phyloP scores from a whole-genome alignment of 2,113 vertebrate species.

The Strix uralensis region DNA sequence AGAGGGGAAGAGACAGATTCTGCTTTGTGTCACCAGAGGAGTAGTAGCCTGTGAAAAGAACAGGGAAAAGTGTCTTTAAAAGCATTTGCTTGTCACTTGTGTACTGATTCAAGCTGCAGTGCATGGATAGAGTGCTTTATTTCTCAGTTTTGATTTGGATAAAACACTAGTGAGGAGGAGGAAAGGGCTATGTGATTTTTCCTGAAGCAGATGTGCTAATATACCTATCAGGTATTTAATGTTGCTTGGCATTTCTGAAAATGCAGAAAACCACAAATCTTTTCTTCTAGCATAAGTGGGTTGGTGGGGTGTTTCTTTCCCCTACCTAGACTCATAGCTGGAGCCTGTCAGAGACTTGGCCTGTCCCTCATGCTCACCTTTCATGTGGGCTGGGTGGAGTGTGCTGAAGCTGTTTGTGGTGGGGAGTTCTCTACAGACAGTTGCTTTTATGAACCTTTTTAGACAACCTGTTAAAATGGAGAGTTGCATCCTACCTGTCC shows the following conservation, averaged over 20 bases:
- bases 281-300: neutral
- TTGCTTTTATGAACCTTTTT: neutral
- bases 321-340: neutral
- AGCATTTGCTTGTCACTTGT: neutral
- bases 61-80: neutral
- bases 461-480: neutral
- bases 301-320: neutral
- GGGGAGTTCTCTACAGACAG: neutral
- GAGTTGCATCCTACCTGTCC: neutral
- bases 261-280: neutral
- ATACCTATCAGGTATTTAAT: neutral
- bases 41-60: neutral
- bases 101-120: neutral
- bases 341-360: neutral
- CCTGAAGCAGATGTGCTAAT: neutral
- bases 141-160: neutral
- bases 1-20: neutral
- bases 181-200: neutral
- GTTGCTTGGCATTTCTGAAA: neutral
- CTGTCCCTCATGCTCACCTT: neutral
- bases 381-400: neutral
- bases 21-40: neutral
- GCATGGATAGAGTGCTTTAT: neutral
- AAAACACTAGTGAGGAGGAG: neutral
- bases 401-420: neutral